A percentile compares a stretch with the other conserved stretches of the same genome.
phyloP scores from a whole-genome alignment of 2,888 invertebrate genomes.

The Fragum fragum region DNA sequence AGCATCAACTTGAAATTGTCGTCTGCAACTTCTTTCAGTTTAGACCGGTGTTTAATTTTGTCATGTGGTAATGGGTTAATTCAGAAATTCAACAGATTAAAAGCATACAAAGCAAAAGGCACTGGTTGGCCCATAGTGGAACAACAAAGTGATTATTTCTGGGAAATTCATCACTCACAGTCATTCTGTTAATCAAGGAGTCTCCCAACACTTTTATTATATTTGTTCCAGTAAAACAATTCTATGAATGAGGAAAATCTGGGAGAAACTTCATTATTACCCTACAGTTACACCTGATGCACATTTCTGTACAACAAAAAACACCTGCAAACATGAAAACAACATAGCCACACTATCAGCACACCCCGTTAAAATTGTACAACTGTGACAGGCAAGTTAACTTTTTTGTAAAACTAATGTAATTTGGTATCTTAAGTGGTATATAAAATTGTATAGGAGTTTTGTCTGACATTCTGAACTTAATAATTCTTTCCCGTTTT shows the following conservation, averaged over 20 bases:
- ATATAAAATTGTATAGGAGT: too few relatives aligned
- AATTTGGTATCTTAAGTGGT: too few relatives aligned
- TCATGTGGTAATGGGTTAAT: too few relatives aligned
- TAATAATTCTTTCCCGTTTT: too few relatives aligned
- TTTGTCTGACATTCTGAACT: too few relatives aligned
- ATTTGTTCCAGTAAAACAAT: slow-evolving; percentile 20
- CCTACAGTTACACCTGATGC: slow-evolving; percentile 19
- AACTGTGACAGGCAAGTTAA: too few relatives aligned
- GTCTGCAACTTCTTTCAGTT: too few relatives aligned
- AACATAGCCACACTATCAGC: not conserved
- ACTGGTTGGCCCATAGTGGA: not conserved
- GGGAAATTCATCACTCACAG: slow-evolving; percentile 11
- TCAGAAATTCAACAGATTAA: too few relatives aligned
- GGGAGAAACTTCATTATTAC: slow-evolving; percentile 20
- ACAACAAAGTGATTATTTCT: not conserved
- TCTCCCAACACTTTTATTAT: slow-evolving; percentile 13
- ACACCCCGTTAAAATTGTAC: not conserved
- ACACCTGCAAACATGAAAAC: slow-evolving; percentile 19
- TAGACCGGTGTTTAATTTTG: too few relatives aligned
- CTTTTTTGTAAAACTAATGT: too few relatives aligned
- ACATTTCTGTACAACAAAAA: slow-evolving; percentile 20
- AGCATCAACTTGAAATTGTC: too few relatives aligned
- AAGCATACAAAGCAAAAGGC: too few relatives aligned
- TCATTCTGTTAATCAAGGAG: slow-evolving; percentile 16
- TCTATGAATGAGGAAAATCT: slow-evolving; percentile 18